Conservation (phyloP, 2,797 vertebrate species). For the Protosalanx chinensis region DNA sequence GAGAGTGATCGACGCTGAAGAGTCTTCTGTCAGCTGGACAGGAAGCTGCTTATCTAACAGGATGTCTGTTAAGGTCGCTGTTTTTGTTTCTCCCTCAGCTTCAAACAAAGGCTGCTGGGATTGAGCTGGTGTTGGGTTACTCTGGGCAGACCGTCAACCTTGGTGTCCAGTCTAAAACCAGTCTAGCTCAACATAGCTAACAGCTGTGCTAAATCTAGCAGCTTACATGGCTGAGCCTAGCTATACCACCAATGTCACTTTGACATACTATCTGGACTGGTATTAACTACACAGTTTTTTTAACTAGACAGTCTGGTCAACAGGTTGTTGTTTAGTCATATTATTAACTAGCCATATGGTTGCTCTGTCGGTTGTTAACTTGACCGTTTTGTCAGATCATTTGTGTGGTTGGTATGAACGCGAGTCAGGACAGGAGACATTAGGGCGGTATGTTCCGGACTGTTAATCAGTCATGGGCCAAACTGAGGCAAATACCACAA, state of each 20-base stretch:
- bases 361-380: neutral
- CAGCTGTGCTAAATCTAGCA: neutral
- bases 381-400: neutral
- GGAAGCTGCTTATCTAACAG: neutral
- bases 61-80: neutral
- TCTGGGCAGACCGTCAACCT: conserved; percentile 21
- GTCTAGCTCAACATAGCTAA: neutral
- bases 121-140: conserved; percentile 23
- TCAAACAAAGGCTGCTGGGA: conserved; percentile 28
- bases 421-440: neutral
- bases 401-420: neutral
- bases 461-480: neutral
- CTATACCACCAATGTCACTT: neutral
- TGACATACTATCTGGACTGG: neutral
- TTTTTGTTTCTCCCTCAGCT: conserved; percentile 12
- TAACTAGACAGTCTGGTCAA: too few species aligned
- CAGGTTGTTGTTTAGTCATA: too few species aligned
- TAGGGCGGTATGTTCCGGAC: neutral
- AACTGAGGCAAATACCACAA: neutral
- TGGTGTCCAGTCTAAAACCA: neutral
- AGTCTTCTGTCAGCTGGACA: neutral
- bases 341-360: too few species aligned
- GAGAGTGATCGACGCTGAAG: neutral
- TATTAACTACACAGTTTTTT: too few species aligned
- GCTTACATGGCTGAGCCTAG: neutral